phyloP scores from a whole-genome alignment of 2,888 invertebrate genomes.

The Chirona hameri region DNA sequence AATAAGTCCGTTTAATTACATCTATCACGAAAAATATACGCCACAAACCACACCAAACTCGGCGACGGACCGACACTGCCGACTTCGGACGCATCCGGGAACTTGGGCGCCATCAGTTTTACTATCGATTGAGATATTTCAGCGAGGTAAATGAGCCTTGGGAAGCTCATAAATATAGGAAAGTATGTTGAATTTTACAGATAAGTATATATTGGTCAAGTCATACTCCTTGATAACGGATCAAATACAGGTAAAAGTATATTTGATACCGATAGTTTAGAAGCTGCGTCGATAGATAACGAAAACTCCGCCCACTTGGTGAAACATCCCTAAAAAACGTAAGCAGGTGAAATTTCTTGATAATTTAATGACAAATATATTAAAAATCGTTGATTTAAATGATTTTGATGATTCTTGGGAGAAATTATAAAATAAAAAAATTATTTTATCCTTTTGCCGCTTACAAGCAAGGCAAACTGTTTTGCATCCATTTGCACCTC shows the following conservation, averaged over 20 bases:
- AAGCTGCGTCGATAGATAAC: background rate
- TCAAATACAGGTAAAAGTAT: too few relatives aligned
- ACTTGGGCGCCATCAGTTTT: background rate
- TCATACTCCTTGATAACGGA: too few relatives aligned
- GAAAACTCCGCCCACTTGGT: background rate
- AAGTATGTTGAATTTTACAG: too few relatives aligned
- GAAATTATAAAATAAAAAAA: background rate
- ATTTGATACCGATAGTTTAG: too few relatives aligned
- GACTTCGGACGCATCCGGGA: background rate
- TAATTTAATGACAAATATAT: too few relatives aligned
- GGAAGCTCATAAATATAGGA: too few relatives aligned
- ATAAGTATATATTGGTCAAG: too few relatives aligned
- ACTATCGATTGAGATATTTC: background rate
- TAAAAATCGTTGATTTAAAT: too few relatives aligned
- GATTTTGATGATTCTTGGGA: background rate
- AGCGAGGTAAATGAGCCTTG: background rate
- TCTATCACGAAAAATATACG: background rate
- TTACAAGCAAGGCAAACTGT: background rate
- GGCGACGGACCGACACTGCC: background rate
- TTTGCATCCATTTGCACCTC: background rate
- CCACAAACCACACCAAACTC: background rate
- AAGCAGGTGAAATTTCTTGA: too few relatives aligned
- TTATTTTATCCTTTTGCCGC: background rate
- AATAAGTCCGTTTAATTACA: background rate
- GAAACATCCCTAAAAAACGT: background rate